Evolutionary conservation across 1,140 invertebrate genomes (phyloP), one percentile per base, ranked within the genome.

Genomic region (Trichonephila clavata): DNA sequence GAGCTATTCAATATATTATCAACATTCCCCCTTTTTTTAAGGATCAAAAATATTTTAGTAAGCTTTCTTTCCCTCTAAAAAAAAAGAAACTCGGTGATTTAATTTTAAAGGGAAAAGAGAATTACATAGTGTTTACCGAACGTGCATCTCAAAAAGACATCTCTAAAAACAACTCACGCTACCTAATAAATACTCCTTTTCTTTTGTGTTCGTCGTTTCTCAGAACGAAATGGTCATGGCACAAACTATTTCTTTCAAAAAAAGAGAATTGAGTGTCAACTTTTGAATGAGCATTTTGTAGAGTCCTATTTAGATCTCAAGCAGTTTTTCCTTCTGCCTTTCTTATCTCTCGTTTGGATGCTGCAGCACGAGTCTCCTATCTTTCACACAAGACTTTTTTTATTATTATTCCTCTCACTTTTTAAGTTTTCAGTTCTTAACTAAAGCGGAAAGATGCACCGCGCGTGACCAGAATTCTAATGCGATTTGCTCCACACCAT

Each of bases 401-500:
- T 7, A 8, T 65, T 57, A 21, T 65, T 32, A n/a, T 59, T 71
- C 87, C 65, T 24, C 20, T 71, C 86, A 27, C 60, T 61, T 71
- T 71, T 50, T 89, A 65, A 89, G 63, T 92, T 83, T 83, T 83
- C 39, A 80, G 81, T 84, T 84, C 80, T 68, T 81, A 92, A 92
- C 80, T 92, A 84, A 92, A 92, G 90, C 80, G 81, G 27, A 92
- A 92, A 84, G 90, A 92, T 80, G 68, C 61, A 24, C 1, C 13
- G n/a, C 63, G 2, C 90, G 90, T 92, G 90, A 92, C 90, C 21
- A 1, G 90, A 92, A 92, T 92, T 60, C 57, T 92, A 92, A 92
- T 89, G 24, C 24, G 32, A 57, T 57, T 84, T 59, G 50, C 57
- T 63, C 86, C 86, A 57, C 81, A 60, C 86, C 86, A 87, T 65